Conservation (phyloP, 1,140 invertebrate genomes). For the Drosophila leontia region DNA sequence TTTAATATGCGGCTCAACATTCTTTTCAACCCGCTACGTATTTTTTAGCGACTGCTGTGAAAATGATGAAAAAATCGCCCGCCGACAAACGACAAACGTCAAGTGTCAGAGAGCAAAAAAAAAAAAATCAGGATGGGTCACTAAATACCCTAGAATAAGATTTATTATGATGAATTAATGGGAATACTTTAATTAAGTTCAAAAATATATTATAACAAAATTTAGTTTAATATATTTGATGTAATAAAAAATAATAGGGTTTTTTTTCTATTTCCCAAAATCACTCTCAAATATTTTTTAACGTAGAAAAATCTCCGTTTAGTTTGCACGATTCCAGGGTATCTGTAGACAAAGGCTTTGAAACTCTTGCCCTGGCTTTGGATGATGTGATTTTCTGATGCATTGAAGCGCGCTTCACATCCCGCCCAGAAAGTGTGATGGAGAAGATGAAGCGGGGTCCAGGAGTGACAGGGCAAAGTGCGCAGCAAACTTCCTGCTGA, state of each 20-base stretch:
- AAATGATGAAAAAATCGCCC: conserved; percentile 67
- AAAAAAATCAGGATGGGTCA: not conserved
- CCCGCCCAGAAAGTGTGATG: not conserved
- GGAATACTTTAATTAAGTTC: no score
- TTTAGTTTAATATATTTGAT: no score
- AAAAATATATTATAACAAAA: no score
- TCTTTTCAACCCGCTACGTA: conserved; percentile 72
- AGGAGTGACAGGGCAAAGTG: conserved; percentile 74
- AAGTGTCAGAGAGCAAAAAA: conserved; percentile 54
- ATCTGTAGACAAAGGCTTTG: not conserved
- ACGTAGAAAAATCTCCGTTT: not conserved
- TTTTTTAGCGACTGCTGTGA: conserved; percentile 58
- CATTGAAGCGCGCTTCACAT: conserved; percentile 22
- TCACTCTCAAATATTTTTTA: no score
- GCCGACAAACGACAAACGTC: conserved; percentile 67
- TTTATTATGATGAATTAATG: no score
- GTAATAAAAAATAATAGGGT: no score
- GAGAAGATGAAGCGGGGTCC: not conserved
- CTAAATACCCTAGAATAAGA: not conserved
- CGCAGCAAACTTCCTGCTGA: conserved; percentile 82
- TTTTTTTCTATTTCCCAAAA: no score
- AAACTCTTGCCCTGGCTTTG: conserved; percentile 28
- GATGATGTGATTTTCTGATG: conserved; percentile 70
- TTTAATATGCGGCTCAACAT: conserved; percentile 82
- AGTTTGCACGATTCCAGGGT: conserved; percentile 3